Evolutionary conservation across 1,140 invertebrate genomes (phyloP), one percentile per base, ranked within the genome.

Genomic region (Atta texana): DNA sequence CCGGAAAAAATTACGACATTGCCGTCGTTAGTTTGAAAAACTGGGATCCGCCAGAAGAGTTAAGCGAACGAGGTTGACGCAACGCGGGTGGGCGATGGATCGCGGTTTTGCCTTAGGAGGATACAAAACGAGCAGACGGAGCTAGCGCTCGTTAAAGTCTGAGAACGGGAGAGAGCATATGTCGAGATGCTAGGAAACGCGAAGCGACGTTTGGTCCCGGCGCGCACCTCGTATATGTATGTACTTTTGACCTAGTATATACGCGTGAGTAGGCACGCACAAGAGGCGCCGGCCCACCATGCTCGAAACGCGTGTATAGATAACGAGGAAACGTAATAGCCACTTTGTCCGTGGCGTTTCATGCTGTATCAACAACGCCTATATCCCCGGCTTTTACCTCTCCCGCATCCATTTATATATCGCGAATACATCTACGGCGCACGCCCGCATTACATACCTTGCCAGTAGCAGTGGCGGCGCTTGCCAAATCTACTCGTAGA

Each of bases 271-370:
- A 71, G 74, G 31, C 75, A 8, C 16, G 77, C 21, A n/a, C 57
- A 21, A 31, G 57, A 63, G 39, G 59, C 49, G n/a, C 59, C 6
- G 75, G 57, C 78, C 71, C 66, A 51, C 49, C 69, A 75, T 64
- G 87, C 78, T 89, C 85, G 71, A 90, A 90, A 89, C 86, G 72
- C 88, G 55, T 76, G 55, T 71, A 64, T 66, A 87, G 85, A 84
- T 90, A 90, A 90, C 89, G 88, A 90, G 89, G 55, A 75, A 89
- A 84, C 74, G 78, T 90, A 89, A 90, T 84, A 87, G 88, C 89
- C 85, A 90, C 88, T 90, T 87, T 89, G 88, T 90, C 77, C 71
- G 57, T 64, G 74, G 71, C 39, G 28, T 87, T 77, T 68, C 78
- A 53, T 76, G 66, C 55, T 57, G 55, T 61, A 87, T 71, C 82